Conservation (phyloP, 1,140 invertebrate species). For the Cydia fagiglandana region DNA sequence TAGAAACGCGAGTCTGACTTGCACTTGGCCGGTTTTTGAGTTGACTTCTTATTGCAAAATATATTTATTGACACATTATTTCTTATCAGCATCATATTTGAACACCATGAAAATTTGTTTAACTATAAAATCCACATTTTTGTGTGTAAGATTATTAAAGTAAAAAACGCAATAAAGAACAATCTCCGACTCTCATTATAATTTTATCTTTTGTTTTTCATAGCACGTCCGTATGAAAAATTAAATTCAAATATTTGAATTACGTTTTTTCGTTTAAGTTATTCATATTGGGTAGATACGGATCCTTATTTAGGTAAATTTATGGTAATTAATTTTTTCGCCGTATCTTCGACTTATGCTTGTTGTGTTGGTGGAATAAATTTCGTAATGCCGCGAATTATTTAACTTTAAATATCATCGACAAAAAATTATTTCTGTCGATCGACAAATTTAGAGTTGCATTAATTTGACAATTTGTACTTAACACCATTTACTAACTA, state of each 20-base stretch:
- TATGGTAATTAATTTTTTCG: conserved; percentile 44
- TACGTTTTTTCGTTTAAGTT: conserved; percentile 34
- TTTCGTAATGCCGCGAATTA: neutral
- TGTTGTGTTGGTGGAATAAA: conserved; percentile 31
- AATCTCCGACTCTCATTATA: neutral
- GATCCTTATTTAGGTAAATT: conserved; percentile 42
- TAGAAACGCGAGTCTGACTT: no score
- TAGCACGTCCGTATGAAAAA: conserved; percentile 29
- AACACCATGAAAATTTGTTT: no score
- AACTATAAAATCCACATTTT: no score
- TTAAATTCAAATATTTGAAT: conserved; percentile 37
- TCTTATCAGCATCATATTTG: no score
- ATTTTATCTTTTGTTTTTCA: conserved; percentile 19
- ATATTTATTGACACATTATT: no score
- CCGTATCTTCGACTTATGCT: conserved; percentile 32
- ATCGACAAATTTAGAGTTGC: no score
- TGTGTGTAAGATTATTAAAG: no score
- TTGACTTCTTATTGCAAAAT: no score
- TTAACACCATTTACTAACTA: no score
- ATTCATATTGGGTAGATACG: conserved; percentile 37
- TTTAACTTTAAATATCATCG: neutral
- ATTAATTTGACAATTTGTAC: no score
- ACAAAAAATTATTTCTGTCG: neutral
- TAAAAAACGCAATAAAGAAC: neutral
- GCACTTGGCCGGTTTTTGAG: no score